Conservation (phyloP, 2,113 vertebrate species). For the Ramphastos sulfuratus region DNA sequence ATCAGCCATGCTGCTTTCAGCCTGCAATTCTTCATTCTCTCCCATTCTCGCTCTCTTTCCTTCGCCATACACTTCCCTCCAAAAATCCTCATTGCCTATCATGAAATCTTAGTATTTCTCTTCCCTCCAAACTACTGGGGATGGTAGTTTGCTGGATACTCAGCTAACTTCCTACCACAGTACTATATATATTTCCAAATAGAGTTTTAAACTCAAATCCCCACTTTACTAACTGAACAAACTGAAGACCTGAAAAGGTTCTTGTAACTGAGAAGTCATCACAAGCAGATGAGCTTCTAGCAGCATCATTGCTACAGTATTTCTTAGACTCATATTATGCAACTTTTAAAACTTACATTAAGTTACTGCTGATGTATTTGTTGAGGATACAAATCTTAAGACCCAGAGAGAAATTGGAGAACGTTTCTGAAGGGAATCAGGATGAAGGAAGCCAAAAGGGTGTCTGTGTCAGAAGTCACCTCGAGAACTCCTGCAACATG, state of each 20-base stretch:
- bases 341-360: not conserved
- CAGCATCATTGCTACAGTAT: not conserved
- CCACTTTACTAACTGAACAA: not conserved
- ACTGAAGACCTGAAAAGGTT: not conserved
- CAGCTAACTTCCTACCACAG: not conserved
- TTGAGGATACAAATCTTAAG: not conserved
- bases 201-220: not conserved
- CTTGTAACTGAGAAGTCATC: not conserved
- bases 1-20: not conserved
- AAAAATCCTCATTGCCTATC: not conserved
- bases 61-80: too few species aligned
- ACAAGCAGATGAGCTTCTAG: not conserved
- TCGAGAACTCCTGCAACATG: not conserved
- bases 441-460: not conserved
- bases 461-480: not conserved
- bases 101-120: not conserved
- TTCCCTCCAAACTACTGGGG: not conserved
- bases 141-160: too few species aligned
- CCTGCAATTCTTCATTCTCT: not conserved
- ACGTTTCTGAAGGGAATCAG: rapidly evolving
- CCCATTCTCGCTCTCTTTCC: too few species aligned
- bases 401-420: not conserved
- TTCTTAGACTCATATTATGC: not conserved
- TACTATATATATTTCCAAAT: not conserved
- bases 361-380: not conserved